Percentiles rank a stretch among this genome's conserved stretches.
These are phyloP conservation scores for Bryconaethiops microstoma DNA, from an alignment of 2,797 vertebrate species.

Conservation along the genomic window DNA sequence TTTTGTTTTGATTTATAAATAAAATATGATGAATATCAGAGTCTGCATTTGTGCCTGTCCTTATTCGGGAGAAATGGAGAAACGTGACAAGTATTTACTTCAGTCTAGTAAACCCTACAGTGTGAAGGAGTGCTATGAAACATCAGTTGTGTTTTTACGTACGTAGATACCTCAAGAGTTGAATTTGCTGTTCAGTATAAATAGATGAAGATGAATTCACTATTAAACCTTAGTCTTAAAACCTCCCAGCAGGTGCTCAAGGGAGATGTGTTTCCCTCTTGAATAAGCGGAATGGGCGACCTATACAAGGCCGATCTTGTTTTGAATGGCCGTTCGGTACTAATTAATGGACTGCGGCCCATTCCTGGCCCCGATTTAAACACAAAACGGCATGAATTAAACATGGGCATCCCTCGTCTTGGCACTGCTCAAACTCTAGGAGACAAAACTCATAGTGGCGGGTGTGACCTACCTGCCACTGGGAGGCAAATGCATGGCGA, in stretches of 20 bases:
- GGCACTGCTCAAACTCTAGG: slow-evolving; percentile 59
- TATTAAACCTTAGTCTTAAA: background rate
- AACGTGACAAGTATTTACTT: too few relatives aligned
- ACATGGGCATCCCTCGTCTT: slow-evolving; percentile 71
- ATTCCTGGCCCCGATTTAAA: slow-evolving; percentile 74
- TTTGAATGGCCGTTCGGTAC: slow-evolving; percentile 77
- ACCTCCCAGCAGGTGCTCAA: slow-evolving; percentile 4
- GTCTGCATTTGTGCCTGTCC: too few relatives aligned
- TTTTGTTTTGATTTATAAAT: too few relatives aligned
- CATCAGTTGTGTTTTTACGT: background rate
- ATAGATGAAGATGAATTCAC: background rate
- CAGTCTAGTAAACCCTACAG: background rate
- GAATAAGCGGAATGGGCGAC: slow-evolving; percentile 66
- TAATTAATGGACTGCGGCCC: slow-evolving; percentile 82
- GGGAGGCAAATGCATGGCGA: slow-evolving; percentile 60
- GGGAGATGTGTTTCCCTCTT: slow-evolving; percentile 14
- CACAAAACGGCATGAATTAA: slow-evolving; percentile 80
- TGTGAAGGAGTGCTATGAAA: background rate
- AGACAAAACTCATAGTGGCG: slow-evolving; percentile 53
- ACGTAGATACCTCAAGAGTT: background rate
- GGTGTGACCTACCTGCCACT: slow-evolving; percentile 52
- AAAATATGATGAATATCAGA: too few relatives aligned
- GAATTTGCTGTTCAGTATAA: background rate
- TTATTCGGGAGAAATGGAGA: too few relatives aligned
- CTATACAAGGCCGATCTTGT: slow-evolving; percentile 74